Evolutionary conservation across 2,888 invertebrate species (phyloP), one percentile per base, ranked within the genome.

Genomic region (Zaprionus lineosus): DNA sequence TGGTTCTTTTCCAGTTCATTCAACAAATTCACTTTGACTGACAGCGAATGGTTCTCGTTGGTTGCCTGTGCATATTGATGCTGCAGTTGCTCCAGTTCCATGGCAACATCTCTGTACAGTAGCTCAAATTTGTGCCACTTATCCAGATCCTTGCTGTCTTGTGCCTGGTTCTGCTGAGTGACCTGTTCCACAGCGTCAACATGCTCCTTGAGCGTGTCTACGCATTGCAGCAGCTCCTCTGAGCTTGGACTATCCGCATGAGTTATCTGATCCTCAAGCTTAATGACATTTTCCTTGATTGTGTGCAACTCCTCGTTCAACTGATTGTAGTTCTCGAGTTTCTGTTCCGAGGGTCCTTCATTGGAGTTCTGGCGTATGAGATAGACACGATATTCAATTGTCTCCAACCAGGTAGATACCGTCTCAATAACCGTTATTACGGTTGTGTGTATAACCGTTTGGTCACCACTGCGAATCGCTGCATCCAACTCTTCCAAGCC

Each of bases 361-460:
- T 91, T 91, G 0, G 91, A 91, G 86, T 92, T 91, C 69, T 92
- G 92, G n/a, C 91, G 87, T 59, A 92, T 92, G 15, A 93, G 87
- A 75, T 93, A 94, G 37, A 96, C 94, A 76, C 93, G 93, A 73
- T 95, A 95, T 86, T 96, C 95, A 57, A 96, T 95, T 16, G 94
- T 95, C 90, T 96, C 95, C 33, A 97, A 88, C 95, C 96, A 96
- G 8, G 94, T 94, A 0, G 95, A 95, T 31, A 97, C 94, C 0
- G 94, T 94, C 88, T 96, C 95, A 37, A 96, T 94, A 0, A 95
- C 93, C 14, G 94, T 93, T 6, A 95, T 92, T 7, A 96, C 91
- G 31, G 93, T 93, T 74, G 93, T 93, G 88, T 95, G 94, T 29
- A 94, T 92, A 8, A 92, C 89, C 0, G 90, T 88, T 2, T 91